phyloP scores from a whole-genome alignment of 1,140 invertebrate species.

The Colletes gigas region DNA sequence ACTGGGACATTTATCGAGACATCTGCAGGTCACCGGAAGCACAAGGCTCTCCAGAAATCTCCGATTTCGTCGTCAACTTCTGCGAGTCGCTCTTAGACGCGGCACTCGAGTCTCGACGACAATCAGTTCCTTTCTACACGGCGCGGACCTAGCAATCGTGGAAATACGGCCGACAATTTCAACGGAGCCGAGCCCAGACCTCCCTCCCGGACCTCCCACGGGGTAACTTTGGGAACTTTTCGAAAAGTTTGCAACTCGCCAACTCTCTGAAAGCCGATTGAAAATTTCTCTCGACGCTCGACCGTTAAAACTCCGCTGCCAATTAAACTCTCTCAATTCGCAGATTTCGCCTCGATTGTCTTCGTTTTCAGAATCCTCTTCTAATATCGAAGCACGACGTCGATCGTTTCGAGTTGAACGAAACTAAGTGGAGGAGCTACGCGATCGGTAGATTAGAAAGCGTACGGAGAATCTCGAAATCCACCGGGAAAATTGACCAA shows the following conservation, averaged over 20 bases:
- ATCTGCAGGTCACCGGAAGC: background rate
- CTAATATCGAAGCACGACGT: background rate
- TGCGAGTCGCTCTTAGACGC: constrained; percentile 17
- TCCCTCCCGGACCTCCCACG: no score
- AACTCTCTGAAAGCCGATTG: constrained; percentile 21
- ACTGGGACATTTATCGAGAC: no score
- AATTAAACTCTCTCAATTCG: constrained; percentile 28
- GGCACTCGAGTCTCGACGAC: constrained; percentile 7
- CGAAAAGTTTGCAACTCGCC: constrained; percentile 1
- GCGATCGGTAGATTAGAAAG: no score
- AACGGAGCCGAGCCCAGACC: background rate
- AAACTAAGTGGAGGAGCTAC: no score
- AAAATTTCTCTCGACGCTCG: constrained; percentile 14
- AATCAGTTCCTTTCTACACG: constrained; percentile 24
- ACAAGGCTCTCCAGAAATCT: background rate
- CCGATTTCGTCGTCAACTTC: constrained; percentile 12
- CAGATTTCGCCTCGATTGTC: constrained; percentile 13
- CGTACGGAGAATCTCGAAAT: no score
- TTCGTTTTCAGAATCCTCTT: background rate
- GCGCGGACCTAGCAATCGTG: constrained; percentile 20
- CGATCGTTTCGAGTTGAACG: no score
- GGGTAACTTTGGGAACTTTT: constrained; percentile 1
- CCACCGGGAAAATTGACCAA: no score
- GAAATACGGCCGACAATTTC: constrained; percentile 30
- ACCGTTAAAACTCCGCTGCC: background rate